Evolutionary conservation across 2,888 invertebrate species (phyloP), one percentile per base, ranked within the genome.

Genomic region (Linnaemya tessellans): DNA sequence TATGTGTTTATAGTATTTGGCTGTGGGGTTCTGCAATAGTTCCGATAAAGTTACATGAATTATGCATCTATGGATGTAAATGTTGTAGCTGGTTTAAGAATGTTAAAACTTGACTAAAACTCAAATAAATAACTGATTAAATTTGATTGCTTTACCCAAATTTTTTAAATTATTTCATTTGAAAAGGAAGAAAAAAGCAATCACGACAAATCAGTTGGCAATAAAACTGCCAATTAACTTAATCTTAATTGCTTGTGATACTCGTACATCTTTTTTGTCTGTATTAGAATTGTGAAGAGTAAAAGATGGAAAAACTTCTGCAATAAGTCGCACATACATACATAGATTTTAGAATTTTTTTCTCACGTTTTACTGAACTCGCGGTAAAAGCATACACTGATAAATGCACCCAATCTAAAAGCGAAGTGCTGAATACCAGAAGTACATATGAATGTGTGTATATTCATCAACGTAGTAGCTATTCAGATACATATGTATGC

Each of bases 151-250:
- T 1, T 20, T 51, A 20, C 7, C 9, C 1, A 3, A 51, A 51
- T 9, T 9, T 20, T 49, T 51, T 51, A 5, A 5, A 20, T 20
- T 15, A 20, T 20, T 20, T 51, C 10, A 51, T 51, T 51, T 51
- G 7, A 20, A 51, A 51, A 20, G 49, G 18, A 20, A 20, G 10
- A 9, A 20, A 1, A 49, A 49, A 7, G 18, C 18, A 51, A 20
- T 20, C 18, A 3, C 3, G 18, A 20, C 51, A 51, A 51, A 51
- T 51, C 18, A 51, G 18, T 9, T 51, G 89, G 87, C 89, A 90
- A 90, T 90, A 89, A 90, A 89, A 89, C 87, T 90, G 89, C 87
- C 89, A 90, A 90, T 90, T 90, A 90, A 89, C 90, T 90, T 89
- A 87, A 83, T 68, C 80, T 49, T 80, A 80, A 80, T 51, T 51